These are phyloP conservation scores for Heptranchias perlo DNA, from an alignment of 2,113 vertebrate species.

Conservation along the genomic window DNA sequence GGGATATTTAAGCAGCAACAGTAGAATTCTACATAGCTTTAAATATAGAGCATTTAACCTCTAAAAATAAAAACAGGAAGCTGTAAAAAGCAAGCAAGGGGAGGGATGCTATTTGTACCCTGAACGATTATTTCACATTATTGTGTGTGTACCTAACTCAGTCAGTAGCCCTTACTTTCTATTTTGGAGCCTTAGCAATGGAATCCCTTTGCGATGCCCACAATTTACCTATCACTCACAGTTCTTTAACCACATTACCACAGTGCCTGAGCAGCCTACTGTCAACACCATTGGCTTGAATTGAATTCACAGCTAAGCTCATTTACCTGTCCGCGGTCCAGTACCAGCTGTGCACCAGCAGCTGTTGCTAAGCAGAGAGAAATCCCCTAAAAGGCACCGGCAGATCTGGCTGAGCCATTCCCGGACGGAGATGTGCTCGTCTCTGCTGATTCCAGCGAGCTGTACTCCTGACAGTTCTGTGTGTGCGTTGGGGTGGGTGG, in stretches of 20 bases:
- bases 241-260: not conserved
- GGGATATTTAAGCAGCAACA: not conserved
- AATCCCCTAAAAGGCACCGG: not conserved
- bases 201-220: not conserved
- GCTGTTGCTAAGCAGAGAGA: not conserved
- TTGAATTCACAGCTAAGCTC: not conserved
- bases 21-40: not conserved
- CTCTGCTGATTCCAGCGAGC: not conserved
- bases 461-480: not conserved
- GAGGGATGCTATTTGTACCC: not conserved
- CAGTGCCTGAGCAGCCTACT: not conserved
- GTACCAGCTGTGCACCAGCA: not conserved
- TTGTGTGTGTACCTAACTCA: not conserved
- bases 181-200: not conserved
- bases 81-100: not conserved
- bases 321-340: conserved; percentile 18
- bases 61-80: not conserved
- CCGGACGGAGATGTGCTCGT: not conserved
- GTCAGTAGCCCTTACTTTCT: not conserved
- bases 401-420: not conserved
- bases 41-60: not conserved
- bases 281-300: not conserved
- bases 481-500: not conserved
- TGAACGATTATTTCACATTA: not conserved
- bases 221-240: not conserved